These are phyloP conservation scores for Morus bassanus DNA, from an alignment of 2,797 vertebrate genomes.

Conservation along the genomic window DNA sequence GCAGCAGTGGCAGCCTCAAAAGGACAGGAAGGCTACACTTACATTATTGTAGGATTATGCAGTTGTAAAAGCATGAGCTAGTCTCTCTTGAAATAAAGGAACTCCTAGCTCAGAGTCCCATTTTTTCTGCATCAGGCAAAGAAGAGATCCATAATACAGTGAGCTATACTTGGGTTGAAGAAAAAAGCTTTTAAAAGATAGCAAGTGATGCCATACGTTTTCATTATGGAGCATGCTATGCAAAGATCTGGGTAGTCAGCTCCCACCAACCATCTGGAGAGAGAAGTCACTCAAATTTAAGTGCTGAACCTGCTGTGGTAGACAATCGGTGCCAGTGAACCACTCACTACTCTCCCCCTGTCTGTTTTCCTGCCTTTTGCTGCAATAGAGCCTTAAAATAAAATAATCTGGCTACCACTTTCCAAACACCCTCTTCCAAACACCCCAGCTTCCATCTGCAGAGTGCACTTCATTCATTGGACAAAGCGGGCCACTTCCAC, in stretches of 20 bases:
- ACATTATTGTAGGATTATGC: background rate
- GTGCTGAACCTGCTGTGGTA: conserved; percentile 72
- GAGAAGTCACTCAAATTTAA: conserved; percentile 68
- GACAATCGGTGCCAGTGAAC: conserved; percentile 70
- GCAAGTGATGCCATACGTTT: conserved; percentile 67
- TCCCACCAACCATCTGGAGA: conserved; percentile 73
- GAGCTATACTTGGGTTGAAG: conserved; percentile 58
- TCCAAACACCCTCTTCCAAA: conserved; percentile 65
- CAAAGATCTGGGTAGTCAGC: conserved; percentile 67
- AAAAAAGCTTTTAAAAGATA: conserved; percentile 59
- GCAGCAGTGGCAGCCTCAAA: background rate
- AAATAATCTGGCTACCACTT: conserved; percentile 72
- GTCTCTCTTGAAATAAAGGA: background rate
- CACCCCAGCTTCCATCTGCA: conserved; percentile 62
- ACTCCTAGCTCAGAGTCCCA: conserved; percentile 24
- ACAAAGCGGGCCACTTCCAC: conserved; percentile 1
- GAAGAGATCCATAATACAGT: conserved; percentile 37
- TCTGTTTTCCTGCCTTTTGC: conserved; percentile 70
- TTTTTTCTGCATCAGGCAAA: conserved; percentile 34
- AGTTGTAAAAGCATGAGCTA: conserved; percentile 32
- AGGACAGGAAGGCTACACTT: background rate
- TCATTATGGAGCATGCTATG: conserved; percentile 66
- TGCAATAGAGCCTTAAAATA: conserved; percentile 70
- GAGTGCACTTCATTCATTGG: conserved; percentile 55
- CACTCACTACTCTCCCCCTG: conserved; percentile 68